Conservation (phyloP, 2,888 invertebrate genomes). For the Trichogramma evanescens region DNA sequence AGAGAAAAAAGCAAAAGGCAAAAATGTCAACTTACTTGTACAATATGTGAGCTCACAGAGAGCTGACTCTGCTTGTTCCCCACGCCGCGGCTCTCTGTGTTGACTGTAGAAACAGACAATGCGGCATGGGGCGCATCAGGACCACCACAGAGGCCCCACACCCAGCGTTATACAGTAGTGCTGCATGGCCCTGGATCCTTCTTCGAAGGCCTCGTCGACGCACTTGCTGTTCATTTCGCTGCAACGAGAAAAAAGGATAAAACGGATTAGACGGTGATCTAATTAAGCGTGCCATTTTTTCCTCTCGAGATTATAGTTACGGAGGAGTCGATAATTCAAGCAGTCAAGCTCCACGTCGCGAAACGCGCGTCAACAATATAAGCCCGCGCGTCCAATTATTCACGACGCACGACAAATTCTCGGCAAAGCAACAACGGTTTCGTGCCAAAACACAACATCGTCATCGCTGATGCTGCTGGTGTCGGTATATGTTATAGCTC, state of each 20-base stretch:
- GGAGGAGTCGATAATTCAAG: neutral
- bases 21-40: slow-evolving; percentile 41
- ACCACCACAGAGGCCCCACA: slow-evolving; percentile 99
- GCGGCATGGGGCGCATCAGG: slow-evolving; percentile 97
- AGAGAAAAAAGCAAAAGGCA: neutral
- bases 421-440: too few species aligned
- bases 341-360: neutral
- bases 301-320: neutral
- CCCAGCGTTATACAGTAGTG: slow-evolving; percentile 75
- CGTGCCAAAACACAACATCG: too few species aligned
- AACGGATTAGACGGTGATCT: too few species aligned
- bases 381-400: neutral
- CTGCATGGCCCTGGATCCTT: slow-evolving; percentile 38
- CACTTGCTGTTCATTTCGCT: slow-evolving; percentile 43
- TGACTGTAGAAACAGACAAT: slow-evolving; percentile 54
- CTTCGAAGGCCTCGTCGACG: slow-evolving; percentile 41
- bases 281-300: too few species aligned
- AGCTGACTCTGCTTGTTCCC: slow-evolving; percentile 61
- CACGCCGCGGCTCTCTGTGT: slow-evolving; percentile 67
- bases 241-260: slow-evolving; percentile 16
- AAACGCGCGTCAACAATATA: neutral
- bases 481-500: too few species aligned
- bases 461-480: too few species aligned
- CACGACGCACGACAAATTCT: neutral
- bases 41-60: slow-evolving; percentile 55